Evolutionary conservation across 2,888 invertebrate genomes (phyloP).

Genomic region (Xylota sylvarum): DNA sequence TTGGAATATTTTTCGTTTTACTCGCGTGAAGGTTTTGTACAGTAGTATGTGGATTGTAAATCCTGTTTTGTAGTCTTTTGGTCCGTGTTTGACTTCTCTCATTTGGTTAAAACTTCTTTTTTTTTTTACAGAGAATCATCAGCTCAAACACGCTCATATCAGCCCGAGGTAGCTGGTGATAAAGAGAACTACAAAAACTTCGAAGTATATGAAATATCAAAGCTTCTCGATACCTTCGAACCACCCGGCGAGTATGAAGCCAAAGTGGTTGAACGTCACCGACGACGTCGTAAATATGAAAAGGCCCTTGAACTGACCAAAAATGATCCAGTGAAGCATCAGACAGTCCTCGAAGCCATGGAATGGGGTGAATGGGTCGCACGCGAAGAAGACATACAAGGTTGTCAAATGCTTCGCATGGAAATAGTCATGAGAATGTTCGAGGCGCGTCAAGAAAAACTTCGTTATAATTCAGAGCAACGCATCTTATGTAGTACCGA

Average conservation of each 20-base stretch:
- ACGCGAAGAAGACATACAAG: slow-evolving; percentile 92
- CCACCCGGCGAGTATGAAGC: slow-evolving; percentile 83
- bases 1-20: too few relatives aligned
- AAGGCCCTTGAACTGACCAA: slow-evolving; percentile 86
- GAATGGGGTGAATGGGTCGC: slow-evolving; percentile 94
- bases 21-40: too few relatives aligned
- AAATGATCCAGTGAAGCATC: slow-evolving; percentile 87
- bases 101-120: too few relatives aligned
- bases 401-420: slow-evolving; percentile 89
- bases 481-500: slow-evolving; percentile 86
- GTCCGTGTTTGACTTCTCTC: too few relatives aligned
- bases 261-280: slow-evolving; percentile 89
- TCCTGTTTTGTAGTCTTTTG: too few relatives aligned
- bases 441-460: slow-evolving; percentile 85
- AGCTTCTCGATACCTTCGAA: slow-evolving; percentile 80
- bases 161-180: slow-evolving; percentile 80
- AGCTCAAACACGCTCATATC: slow-evolving; percentile 82
- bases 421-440: slow-evolving; percentile 86
- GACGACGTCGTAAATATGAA: slow-evolving; percentile 89
- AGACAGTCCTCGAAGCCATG: slow-evolving; percentile 90
- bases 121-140: slow-evolving; percentile 82
- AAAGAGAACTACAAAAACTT: slow-evolving; percentile 78
- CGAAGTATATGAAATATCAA: slow-evolving; percentile 82
- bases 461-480: slow-evolving; percentile 81
- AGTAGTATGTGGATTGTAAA: too few relatives aligned